phyloP scores from a whole-genome alignment of 1,140 invertebrate genomes.

The Babylonia areolata region DNA sequence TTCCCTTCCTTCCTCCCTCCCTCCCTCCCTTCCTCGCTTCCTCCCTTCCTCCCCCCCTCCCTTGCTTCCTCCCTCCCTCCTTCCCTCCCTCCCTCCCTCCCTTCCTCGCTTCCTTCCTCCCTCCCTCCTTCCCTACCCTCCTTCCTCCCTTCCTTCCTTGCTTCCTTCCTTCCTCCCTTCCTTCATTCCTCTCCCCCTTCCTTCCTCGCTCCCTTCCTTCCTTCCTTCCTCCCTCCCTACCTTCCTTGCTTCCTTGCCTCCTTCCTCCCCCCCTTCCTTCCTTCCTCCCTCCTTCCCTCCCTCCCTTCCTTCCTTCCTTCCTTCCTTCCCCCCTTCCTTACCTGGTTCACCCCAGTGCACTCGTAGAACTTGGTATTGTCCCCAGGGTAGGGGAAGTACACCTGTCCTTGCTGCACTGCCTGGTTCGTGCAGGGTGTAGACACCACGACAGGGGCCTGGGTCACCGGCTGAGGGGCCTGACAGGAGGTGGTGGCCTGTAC shows the following conservation, averaged over 20 bases:
- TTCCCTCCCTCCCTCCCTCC: no score
- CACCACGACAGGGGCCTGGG: background rate
- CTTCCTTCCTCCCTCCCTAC: background rate
- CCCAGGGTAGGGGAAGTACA: conserved; percentile 49
- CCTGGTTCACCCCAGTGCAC: conserved; percentile 45
- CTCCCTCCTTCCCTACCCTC: background rate
- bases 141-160: background rate
- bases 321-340: background rate
- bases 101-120: background rate
- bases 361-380: conserved; percentile 55
- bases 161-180: background rate
- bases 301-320: background rate
- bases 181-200: background rate
- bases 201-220: background rate
- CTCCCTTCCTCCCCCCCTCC: no score
- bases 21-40: no score
- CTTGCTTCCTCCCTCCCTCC: no score
- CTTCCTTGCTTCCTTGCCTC: conserved; percentile 19
- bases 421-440: conserved; percentile 48
- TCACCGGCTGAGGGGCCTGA: background rate
- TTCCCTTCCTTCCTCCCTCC: no score
- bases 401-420: conserved; percentile 38
- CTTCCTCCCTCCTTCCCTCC: background rate
- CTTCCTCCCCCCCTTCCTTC: background rate
- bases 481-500: conserved; percentile 26